These are phyloP conservation scores for Acromyrmex heyeri DNA, from an alignment of 1,140 invertebrate genomes.

Conservation along the genomic window DNA sequence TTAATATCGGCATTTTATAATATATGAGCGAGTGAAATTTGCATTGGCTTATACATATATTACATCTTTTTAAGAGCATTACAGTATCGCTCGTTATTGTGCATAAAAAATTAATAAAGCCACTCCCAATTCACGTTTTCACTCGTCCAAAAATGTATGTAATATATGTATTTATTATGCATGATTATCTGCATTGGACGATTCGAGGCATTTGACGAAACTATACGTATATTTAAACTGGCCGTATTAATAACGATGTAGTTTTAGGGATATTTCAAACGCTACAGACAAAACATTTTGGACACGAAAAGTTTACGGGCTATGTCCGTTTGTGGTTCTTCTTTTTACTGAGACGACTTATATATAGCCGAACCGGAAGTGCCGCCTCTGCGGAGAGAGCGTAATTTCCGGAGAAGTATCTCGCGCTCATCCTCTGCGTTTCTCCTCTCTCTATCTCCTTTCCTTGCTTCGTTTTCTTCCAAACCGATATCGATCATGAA, in stretches of 20 bases:
- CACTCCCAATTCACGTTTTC: background rate
- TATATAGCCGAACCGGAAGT: slow-evolving; percentile 70
- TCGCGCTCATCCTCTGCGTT: slow-evolving; percentile 7
- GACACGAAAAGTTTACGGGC: slow-evolving; percentile 32
- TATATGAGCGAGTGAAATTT: slow-evolving; percentile 19
- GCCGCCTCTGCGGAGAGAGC: slow-evolving; percentile 67
- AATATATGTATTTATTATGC: background rate
- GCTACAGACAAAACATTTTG: slow-evolving; percentile 48
- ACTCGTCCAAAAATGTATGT: background rate
- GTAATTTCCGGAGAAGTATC: slow-evolving; percentile 80
- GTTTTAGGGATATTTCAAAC: slow-evolving; percentile 15
- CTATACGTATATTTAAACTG: background rate
- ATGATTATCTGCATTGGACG: background rate
- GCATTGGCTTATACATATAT: slow-evolving; percentile 29
- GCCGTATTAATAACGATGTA: background rate
- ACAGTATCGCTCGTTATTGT: background rate
- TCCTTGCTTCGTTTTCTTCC: slow-evolving; percentile 18
- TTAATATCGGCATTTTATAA: slow-evolving; percentile 42
- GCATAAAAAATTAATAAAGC: slow-evolving; percentile 4
- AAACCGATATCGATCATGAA: slow-evolving; percentile 72
- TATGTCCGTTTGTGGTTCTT: slow-evolving; percentile 37
- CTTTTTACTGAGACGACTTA: slow-evolving; percentile 62
- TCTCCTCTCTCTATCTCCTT: background rate
- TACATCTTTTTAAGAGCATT: slow-evolving; percentile 26
- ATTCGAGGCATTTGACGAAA: background rate